Percentiles rank a stretch among this genome's conserved stretches.
These are phyloP conservation scores for Ceyx melanurus DNA, from an alignment of 2,113 vertebrate genomes.

Conservation along the genomic window DNA sequence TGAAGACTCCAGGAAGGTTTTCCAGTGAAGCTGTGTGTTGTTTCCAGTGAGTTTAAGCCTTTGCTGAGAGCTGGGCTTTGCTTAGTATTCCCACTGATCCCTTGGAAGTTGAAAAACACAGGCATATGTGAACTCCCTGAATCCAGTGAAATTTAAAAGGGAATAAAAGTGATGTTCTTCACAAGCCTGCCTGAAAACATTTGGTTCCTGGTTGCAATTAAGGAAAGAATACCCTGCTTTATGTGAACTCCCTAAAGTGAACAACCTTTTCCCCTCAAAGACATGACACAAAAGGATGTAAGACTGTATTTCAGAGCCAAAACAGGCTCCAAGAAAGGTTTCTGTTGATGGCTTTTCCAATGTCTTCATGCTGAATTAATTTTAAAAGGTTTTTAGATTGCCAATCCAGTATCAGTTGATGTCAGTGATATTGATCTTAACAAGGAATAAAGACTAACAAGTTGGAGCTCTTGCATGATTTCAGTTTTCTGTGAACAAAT, in stretches of 20 bases:
- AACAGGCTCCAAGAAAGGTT: neutral
- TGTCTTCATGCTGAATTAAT: neutral
- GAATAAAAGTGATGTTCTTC: neutral
- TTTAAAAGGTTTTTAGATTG: neutral
- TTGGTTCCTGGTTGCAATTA: neutral
- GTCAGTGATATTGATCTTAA: neutral
- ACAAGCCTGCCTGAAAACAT: neutral
- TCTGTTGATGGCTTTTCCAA: neutral
- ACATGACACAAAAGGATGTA: neutral
- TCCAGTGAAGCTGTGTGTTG: neutral
- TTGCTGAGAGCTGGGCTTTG: neutral
- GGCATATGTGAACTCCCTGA: neutral
- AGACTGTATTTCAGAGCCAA: neutral
- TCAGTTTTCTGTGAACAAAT: neutral
- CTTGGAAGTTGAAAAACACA: slow-evolving; percentile 12
- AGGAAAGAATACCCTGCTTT: neutral
- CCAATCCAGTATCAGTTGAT: neutral
- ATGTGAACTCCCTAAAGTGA: neutral
- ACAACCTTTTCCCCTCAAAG: neutral
- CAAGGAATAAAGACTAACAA: neutral
- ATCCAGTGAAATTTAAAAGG: neutral
- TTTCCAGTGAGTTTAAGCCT: neutral
- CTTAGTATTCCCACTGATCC: neutral
- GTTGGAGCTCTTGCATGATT: neutral
- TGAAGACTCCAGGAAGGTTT: slow-evolving; percentile 34